These are phyloP conservation scores for Aphidius gifuensis DNA, from an alignment of 1,140 invertebrate genomes.

Conservation along the genomic window DNA sequence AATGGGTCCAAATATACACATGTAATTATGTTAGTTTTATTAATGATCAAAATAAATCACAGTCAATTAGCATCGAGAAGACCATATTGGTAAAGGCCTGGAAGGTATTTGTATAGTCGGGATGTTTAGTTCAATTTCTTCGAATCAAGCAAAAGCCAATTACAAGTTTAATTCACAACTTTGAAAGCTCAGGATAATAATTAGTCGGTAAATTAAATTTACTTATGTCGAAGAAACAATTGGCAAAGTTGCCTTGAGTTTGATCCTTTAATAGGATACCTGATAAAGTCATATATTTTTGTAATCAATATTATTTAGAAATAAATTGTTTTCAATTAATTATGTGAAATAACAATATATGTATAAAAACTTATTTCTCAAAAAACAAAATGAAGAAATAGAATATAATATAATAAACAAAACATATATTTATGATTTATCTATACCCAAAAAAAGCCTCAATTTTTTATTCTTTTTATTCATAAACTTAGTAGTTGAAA, in stretches of 20 bases:
- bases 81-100: too few relatives aligned
- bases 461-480: too few relatives aligned
- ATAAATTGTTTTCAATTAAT: constrained; percentile 24
- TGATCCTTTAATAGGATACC: constrained; percentile 17
- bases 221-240: constrained; percentile 51
- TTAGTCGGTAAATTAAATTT: constrained; percentile 53
- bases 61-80: not conserved
- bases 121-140: constrained; percentile 50
- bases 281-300: constrained; percentile 11
- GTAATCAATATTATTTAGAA: constrained; percentile 3
- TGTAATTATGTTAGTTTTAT: too few relatives aligned
- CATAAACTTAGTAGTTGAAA: too few relatives aligned
- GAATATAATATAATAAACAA: too few relatives aligned
- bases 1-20: too few relatives aligned
- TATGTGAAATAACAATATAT: constrained; percentile 13
- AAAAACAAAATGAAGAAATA: constrained; percentile 3
- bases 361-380: not conserved
- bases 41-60: too few relatives aligned
- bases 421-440: too few relatives aligned
- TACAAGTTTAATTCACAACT: constrained; percentile 55
- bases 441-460: too few relatives aligned
- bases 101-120: not conserved
- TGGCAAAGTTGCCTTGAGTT: constrained; percentile 35
- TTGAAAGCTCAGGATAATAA: constrained; percentile 41
- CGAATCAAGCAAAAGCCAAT: constrained; percentile 53